These are phyloP conservation scores for Drosophila watanabei DNA, from an alignment of 1,140 invertebrate species.

Conservation along the genomic window DNA sequence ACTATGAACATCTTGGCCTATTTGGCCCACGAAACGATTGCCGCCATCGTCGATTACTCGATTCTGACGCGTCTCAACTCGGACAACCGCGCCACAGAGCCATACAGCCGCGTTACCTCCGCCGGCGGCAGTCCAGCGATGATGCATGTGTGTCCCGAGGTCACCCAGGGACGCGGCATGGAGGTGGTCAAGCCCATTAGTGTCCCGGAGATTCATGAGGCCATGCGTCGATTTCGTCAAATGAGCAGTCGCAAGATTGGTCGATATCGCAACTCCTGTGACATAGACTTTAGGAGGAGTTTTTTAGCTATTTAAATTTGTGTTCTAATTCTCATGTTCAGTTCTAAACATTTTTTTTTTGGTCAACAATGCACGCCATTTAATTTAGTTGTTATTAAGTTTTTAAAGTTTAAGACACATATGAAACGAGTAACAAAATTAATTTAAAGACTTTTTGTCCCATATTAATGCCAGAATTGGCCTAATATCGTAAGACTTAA, in stretches of 20 bases:
- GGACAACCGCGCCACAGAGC: slow-evolving; percentile 75
- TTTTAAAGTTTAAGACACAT: not conserved
- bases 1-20: slow-evolving; percentile 84
- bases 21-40: slow-evolving; percentile 83
- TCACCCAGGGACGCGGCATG: slow-evolving; percentile 82
- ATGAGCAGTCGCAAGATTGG: slow-evolving; percentile 80
- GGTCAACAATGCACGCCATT: not conserved
- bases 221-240: slow-evolving; percentile 78
- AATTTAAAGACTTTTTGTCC: not conserved
- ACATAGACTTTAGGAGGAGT: slow-evolving; percentile 73
- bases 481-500: not conserved
- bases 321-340: not conserved
- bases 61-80: slow-evolving; percentile 82
- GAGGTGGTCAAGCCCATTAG: slow-evolving; percentile 84
- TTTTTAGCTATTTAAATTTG: slow-evolving; percentile 78
- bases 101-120: slow-evolving; percentile 80
- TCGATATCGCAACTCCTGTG: slow-evolving; percentile 76
- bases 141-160: slow-evolving; percentile 84
- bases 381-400: not conserved
- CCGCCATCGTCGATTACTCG: slow-evolving; percentile 81
- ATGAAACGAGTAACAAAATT: too few species aligned
- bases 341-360: not conserved
- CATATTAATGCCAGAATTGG: too few species aligned
- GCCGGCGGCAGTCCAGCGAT: slow-evolving; percentile 79
- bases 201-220: slow-evolving; percentile 84